Conservation (phyloP, 2,113 vertebrate species). For the Nycticorax nycticorax region DNA sequence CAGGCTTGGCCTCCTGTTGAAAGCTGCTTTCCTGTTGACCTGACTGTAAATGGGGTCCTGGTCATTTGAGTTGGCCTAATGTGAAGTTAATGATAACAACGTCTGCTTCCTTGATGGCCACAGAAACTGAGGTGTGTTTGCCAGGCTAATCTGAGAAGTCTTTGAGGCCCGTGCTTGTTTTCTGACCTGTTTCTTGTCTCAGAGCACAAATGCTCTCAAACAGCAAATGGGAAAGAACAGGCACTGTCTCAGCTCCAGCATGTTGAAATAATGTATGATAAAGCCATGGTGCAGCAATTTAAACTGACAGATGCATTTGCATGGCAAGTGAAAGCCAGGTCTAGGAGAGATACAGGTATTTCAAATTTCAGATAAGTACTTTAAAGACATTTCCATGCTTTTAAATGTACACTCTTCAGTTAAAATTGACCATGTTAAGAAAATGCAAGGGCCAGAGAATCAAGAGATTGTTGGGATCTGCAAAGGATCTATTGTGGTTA, state of each 20-base stretch:
- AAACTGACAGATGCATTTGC: neutral
- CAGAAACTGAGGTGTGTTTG: neutral
- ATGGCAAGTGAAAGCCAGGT: neutral
- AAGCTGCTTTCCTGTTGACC: slow-evolving; percentile 1
- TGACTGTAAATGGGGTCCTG: neutral
- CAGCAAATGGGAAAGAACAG: neutral
- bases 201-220: neutral
- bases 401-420: neutral
- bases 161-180: neutral
- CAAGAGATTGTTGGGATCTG: neutral
- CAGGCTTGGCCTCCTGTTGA: neutral
- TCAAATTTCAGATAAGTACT: neutral
- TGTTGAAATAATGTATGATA: neutral
- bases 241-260: neutral
- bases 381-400: neutral
- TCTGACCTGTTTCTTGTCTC: neutral
- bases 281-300: neutral
- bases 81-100: neutral
- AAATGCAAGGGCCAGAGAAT: neutral
- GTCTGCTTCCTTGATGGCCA: neutral
- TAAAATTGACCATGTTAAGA: neutral
- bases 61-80: neutral
- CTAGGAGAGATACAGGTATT: neutral
- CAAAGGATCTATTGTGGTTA: neutral
- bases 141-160: neutral